Conservation (phyloP, 2,797 vertebrate genomes). For the Phalanger gymnotis region DNA sequence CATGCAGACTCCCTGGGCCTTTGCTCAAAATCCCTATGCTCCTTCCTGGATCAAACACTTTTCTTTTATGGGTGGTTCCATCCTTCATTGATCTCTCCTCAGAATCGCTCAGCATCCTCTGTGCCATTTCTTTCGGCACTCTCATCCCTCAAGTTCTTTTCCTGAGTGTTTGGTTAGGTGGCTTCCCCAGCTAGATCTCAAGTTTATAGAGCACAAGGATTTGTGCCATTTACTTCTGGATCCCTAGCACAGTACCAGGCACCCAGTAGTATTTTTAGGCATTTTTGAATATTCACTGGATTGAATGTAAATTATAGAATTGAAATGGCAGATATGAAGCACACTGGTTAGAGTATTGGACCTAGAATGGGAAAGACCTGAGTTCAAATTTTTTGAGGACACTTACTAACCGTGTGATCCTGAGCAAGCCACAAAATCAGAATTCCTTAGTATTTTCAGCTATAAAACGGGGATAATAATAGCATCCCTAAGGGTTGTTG, state of each 20-base stretch:
- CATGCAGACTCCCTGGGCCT: too few species aligned
- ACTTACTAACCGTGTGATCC: not conserved
- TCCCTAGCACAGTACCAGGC: not conserved
- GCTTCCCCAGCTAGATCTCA: not conserved
- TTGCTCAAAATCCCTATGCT: not conserved
- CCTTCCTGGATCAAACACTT: not conserved
- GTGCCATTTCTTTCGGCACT: not conserved
- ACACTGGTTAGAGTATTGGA: not conserved
- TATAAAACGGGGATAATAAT: not conserved
- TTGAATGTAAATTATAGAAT: not conserved
- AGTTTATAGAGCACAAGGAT: not conserved
- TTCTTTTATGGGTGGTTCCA: not conserved
- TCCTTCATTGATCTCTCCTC: too few species aligned
- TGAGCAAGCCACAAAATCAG: not conserved
- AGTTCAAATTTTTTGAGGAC: not conserved
- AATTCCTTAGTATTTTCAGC: not conserved
- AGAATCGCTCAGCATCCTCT: too few species aligned
- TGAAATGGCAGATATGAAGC: not conserved
- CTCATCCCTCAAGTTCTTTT: not conserved
- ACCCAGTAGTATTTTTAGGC: not conserved
- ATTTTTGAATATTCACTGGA: not conserved
- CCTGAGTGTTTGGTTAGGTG: not conserved
- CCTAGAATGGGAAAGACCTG: not conserved
- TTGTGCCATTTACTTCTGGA: not conserved
- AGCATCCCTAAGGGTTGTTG: not conserved